phyloP scores from a whole-genome alignment of 2,113 vertebrate genomes.

The Leucopsar rothschildi region DNA sequence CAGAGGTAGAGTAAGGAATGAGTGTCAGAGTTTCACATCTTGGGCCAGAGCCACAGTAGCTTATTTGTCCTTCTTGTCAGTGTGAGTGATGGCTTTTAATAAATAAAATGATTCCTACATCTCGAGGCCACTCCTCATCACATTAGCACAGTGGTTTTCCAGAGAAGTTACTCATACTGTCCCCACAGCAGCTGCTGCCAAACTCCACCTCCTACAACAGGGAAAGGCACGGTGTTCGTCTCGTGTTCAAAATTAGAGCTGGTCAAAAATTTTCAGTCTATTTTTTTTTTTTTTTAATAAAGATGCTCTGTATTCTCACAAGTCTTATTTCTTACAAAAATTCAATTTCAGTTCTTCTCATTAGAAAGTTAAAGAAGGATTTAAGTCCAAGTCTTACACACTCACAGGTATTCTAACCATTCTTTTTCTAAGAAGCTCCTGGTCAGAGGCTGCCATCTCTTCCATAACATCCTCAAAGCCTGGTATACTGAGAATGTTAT shows the following conservation, averaged over 20 bases:
- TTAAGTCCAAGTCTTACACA: background rate
- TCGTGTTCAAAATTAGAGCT: background rate
- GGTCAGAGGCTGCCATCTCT: background rate
- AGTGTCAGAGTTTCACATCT: background rate
- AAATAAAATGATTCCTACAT: background rate
- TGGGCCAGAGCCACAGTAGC: background rate
- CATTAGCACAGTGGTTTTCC: background rate
- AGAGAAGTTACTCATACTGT: background rate
- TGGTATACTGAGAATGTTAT: background rate
- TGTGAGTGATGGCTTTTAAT: constrained; percentile 14
- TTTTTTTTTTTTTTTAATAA: background rate
- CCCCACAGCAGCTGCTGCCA: background rate
- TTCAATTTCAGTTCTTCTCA: background rate
- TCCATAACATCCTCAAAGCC: background rate
- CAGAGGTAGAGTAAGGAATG: background rate
- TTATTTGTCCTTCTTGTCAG: constrained; percentile 2
- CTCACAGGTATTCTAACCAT: background rate
- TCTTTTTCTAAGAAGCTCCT: background rate
- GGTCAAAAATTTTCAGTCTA: background rate
- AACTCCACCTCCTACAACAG: background rate
- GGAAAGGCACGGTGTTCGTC: background rate
- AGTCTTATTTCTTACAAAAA: background rate
- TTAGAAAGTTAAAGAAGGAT: background rate
- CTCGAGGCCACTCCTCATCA: background rate
- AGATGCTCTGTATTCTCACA: background rate